Evolutionary conservation across 2,888 invertebrate genomes (phyloP).

Genomic region (Cecidostiba fungosa): DNA sequence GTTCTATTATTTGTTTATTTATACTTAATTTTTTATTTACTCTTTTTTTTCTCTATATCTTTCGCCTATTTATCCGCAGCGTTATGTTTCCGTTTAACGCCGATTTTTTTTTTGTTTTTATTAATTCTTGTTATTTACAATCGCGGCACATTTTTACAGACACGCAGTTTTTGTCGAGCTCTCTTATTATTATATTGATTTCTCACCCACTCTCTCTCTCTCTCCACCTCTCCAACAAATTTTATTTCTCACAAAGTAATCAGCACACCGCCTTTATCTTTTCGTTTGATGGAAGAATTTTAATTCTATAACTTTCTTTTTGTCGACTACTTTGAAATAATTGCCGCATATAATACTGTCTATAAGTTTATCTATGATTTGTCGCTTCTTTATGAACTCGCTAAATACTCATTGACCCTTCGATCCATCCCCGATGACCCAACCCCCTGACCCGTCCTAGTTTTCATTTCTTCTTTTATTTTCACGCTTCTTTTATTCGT

Average conservation of each 20-base stretch:
- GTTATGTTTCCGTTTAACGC: slow-evolving; percentile 41
- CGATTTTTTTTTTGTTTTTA: slow-evolving; percentile 12
- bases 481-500: slow-evolving; percentile 66
- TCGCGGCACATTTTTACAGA: slow-evolving; percentile 33
- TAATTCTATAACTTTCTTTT: slow-evolving; percentile 41
- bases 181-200: slow-evolving; percentile 32
- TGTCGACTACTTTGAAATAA: slow-evolving; percentile 40
- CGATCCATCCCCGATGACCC: not conserved
- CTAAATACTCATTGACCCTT: slow-evolving; percentile 20
- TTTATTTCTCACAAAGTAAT: slow-evolving; percentile 3
- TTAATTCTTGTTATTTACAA: slow-evolving; percentile 20
- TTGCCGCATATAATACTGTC: slow-evolving; percentile 16
- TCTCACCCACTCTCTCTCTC: not conserved
- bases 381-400: slow-evolving; percentile 60
- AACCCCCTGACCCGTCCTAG: slow-evolving; percentile 20
- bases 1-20: slow-evolving; percentile 55
- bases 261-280: slow-evolving; percentile 35
- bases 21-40: slow-evolving; percentile 45
- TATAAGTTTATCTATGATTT: slow-evolving; percentile 57
- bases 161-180: slow-evolving; percentile 54
- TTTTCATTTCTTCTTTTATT: slow-evolving; percentile 58
- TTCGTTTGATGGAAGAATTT: slow-evolving; percentile 52
- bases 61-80: slow-evolving; percentile 59
- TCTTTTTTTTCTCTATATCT: slow-evolving; percentile 62
- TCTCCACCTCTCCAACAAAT: not conserved